Percentiles rank a stretch among this genome's conserved stretches.
Conservation (phyloP, 37 sponge, comb jelly and placozoan species). For the Diacarnus erythraeanus region DNA sequence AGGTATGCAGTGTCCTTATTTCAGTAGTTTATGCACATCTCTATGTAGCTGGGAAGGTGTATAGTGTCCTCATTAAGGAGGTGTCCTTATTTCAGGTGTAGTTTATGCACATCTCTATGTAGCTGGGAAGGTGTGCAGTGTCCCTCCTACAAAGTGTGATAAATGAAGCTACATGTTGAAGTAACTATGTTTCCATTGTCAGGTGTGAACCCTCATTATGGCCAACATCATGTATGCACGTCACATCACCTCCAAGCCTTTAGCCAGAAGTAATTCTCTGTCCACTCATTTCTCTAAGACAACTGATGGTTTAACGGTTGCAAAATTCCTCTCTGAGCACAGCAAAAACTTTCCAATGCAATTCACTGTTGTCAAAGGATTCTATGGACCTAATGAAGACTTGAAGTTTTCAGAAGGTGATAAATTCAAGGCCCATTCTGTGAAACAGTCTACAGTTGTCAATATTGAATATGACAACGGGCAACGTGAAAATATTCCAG, state of each 20-base stretch:
- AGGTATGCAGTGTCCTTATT: no score
- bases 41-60: no score
- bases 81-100: no score
- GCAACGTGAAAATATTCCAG: slow-evolving; percentile 26
- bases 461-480: slow-evolving; percentile 30
- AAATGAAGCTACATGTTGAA: no score
- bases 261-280: no score
- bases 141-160: no score
- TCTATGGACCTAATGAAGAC: slow-evolving; percentile 45
- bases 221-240: neutral
- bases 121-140: no score
- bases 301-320: slow-evolving; percentile 19
- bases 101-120: no score
- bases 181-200: no score
- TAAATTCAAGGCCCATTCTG: slow-evolving; percentile 54
- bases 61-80: no score
- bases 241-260: neutral
- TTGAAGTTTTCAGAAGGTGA: slow-evolving; percentile 62
- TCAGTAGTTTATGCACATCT: no score
- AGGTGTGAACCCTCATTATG: neutral
- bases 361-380: slow-evolving; percentile 49
- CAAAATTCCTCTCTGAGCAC: slow-evolving; percentile 15
- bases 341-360: slow-evolving; percentile 25
- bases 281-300: no score
- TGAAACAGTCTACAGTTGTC: slow-evolving; percentile 48